A percentile compares a stretch with the other conserved stretches of the same genome.
Conservation (phyloP, 2,113 vertebrate genomes). For the Orycteropus afer region DNA sequence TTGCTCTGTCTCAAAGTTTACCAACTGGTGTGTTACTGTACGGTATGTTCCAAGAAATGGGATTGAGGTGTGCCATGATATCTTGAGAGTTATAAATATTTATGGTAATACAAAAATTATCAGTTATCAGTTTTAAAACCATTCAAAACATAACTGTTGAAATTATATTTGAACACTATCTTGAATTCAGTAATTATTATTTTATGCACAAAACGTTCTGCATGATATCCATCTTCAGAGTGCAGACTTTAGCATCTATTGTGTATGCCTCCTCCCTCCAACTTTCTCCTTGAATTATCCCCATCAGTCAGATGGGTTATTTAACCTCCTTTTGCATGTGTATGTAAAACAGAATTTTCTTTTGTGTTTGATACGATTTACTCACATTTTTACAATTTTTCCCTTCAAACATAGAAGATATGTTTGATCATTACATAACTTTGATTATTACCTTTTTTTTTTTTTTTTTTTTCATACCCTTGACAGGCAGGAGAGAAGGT, state of each 20-base stretch:
- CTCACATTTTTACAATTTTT: background rate
- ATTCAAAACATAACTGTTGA: slow-evolving; percentile 34
- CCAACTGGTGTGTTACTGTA: slow-evolving; percentile 12
- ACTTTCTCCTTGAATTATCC: background rate
- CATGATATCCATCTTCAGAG: background rate
- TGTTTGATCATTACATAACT: background rate
- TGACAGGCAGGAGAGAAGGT: background rate
- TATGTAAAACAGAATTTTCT: background rate
- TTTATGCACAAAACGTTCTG: background rate
- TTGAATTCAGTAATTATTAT: background rate
- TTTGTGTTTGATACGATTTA: background rate
- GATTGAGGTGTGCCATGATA: background rate
- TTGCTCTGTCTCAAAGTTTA: background rate
- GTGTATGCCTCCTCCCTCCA: background rate
- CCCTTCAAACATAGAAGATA: background rate
- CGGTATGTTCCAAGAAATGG: background rate
- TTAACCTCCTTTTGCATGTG: background rate
- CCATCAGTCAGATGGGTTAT: background rate
- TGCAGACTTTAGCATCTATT: background rate
- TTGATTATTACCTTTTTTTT: background rate
- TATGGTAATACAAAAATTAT: slow-evolving; percentile 39
- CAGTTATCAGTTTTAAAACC: slow-evolving; percentile 47
- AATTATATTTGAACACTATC: slow-evolving; percentile 14
- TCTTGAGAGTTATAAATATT: slow-evolving; percentile 56
- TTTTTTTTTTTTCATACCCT: background rate